Evolutionary conservation across 2,113 vertebrate genomes (phyloP).

Genomic region (Mungos mungo): DNA sequence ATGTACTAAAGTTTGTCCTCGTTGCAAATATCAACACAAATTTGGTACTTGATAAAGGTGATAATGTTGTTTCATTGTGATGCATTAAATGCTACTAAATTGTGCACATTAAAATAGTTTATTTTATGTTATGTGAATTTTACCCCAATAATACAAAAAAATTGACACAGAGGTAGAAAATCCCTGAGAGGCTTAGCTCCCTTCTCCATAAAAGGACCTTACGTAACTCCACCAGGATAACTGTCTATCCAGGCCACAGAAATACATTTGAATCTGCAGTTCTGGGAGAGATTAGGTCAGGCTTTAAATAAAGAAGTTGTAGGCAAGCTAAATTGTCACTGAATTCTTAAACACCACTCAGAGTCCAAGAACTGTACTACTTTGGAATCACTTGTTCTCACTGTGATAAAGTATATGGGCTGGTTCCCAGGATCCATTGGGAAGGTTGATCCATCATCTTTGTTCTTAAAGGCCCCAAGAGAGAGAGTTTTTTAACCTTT

Average conservation of each 20-base stretch:
- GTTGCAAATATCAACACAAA: neutral
- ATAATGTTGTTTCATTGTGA: neutral
- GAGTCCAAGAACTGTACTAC: neutral
- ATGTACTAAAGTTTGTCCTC: neutral
- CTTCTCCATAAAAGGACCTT: neutral
- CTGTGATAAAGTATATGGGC: neutral
- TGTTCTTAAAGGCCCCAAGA: neutral
- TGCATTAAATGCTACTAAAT: neutral
- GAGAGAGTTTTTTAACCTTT: neutral
- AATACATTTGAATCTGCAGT: conserved; percentile 39
- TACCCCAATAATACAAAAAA: neutral
- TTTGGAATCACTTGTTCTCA: neutral
- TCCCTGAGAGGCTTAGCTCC: neutral
- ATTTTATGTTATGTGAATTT: neutral
- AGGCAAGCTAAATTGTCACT: conserved; percentile 19
- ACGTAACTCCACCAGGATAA: neutral
- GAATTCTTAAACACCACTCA: neutral
- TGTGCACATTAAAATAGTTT: neutral
- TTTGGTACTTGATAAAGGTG: neutral
- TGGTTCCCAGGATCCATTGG: neutral
- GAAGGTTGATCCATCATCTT: neutral
- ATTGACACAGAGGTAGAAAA: neutral
- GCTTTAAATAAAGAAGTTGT: conserved; percentile 29
- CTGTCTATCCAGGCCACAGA: conserved; percentile 28
- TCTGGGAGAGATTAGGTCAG: neutral